Evolutionary conservation across 64 coral and sea anemone genomes (phyloP).

Genomic region (Dendronephthya gigantea): DNA sequence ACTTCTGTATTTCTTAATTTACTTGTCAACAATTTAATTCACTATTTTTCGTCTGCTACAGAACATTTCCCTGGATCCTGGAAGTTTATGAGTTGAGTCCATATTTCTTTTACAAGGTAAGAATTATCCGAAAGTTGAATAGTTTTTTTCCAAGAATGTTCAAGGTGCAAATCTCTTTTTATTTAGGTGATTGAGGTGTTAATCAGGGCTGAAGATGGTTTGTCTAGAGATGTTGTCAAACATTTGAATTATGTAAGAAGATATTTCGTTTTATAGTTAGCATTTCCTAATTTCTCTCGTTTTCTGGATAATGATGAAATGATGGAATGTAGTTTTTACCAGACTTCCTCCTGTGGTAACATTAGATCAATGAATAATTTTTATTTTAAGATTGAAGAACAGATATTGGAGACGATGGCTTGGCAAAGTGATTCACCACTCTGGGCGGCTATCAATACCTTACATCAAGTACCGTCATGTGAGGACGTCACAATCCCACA

Average conservation of each 20-base stretch:
- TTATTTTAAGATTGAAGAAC: slow-evolving; percentile 75
- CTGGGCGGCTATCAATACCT: slow-evolving; percentile 65
- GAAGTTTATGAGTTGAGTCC: slow-evolving; percentile 68
- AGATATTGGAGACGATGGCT: slow-evolving; percentile 78
- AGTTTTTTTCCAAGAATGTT: not conserved
- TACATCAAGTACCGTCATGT: slow-evolving; percentile 75
- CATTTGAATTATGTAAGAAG: slow-evolving; percentile 98
- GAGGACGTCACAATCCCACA: slow-evolving; percentile 82
- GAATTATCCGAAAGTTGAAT: not conserved
- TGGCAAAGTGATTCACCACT: slow-evolving; percentile 78
- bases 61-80: slow-evolving; percentile 92
- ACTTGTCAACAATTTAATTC: not conserved
- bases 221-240: slow-evolving; percentile 95
- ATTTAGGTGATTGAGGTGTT: slow-evolving; percentile 74
- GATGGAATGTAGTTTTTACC: too few relatives aligned
- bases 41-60: slow-evolving; percentile 12
- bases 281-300: too few relatives aligned
- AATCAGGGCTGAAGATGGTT: slow-evolving; percentile 87
- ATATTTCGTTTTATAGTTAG: too few relatives aligned
- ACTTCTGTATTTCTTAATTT: not conserved
- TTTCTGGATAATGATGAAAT: too few relatives aligned
- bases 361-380: not conserved
- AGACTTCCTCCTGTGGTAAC: too few relatives aligned
- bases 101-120: slow-evolving; percentile 72
- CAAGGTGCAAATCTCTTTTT: not conserved